Base-by-base conservation (phyloP, 2,797 vertebrate genomes). In the Pagetopsis macropterus region DNA sequence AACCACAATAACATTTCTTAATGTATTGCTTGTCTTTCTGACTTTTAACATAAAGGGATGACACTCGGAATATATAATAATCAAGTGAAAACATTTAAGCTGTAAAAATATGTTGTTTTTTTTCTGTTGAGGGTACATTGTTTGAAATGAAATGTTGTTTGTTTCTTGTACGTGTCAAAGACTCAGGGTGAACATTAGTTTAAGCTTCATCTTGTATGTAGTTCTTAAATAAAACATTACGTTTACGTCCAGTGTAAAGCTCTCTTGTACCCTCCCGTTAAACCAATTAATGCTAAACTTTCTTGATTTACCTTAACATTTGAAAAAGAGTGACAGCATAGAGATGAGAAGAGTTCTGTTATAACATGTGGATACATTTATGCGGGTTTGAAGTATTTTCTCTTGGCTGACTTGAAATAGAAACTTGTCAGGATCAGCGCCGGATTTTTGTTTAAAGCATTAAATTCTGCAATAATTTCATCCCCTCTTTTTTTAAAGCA, bases 321-420 rank as follows among this genome's bases (percentile, higher is more conserved):
- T 65, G 41, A 78, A 51, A 27, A 56, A 41, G 11, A 44, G 15
- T 52, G 62, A 7, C 43, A 33, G 54, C 55, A 65, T 27, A 81
- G 21, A 1, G 50, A 69, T 44, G 60, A 75, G 65, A 56, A 5
- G 49, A 65, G 37, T 51, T 66, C 13, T 55, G 12, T 43, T 61
- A 13, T 43, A 55, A 23, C 19, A 57, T 6, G 45, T 50, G 60
- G 65, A 80, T 70, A 65, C 54, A 84, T 94, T 93, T 89, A 90
- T 94, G 94, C 92, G 93, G 93, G 94, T 94, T 95, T 69, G 93
- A 94, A 93, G 93, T 88, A 91, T 91, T 90, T 92, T 94, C 91
- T 83, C 91, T 88, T 90, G 84, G 87, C 89, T 89, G 79, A 69
- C 90, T 92, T 79, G 80, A 94, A 94, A 95, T 91, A 94, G 90